Percentiles rank a stretch among this genome's conserved stretches.
Evolutionary conservation across 2,888 invertebrate genomes (phyloP).

Genomic region (Ormyrus nitidulus): DNA sequence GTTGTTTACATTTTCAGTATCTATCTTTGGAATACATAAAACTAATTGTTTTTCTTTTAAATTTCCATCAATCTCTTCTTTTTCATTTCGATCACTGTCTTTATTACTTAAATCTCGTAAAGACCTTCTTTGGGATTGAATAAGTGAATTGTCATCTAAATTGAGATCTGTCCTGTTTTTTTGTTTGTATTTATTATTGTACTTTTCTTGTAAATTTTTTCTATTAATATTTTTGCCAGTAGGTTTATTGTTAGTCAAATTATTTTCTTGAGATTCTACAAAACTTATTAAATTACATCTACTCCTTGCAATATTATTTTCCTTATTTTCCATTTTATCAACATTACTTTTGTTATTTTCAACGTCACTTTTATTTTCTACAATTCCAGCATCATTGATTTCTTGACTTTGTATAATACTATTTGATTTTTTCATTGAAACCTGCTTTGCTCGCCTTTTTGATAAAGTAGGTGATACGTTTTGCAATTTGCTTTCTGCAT

Average conservation of each 20-base stretch:
- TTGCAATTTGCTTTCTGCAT: not conserved
- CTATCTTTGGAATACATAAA: slow-evolving; percentile 11
- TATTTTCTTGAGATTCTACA: not conserved
- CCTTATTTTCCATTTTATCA: slow-evolving; percentile 3
- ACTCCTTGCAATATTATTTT: no score
- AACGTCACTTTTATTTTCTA: not conserved
- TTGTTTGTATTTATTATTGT: no score
- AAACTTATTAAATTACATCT: no score
- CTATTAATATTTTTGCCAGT: not conserved
- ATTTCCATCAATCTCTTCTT: not conserved
- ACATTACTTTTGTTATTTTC: not conserved
- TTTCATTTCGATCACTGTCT: not conserved
- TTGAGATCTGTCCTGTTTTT: no score
- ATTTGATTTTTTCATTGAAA: not conserved
- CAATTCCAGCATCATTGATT: slow-evolving; percentile 1
- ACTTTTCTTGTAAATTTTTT: not conserved
- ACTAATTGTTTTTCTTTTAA: not conserved
- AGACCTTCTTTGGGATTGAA: no score
- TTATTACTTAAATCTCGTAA: not conserved
- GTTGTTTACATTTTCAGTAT: slow-evolving; percentile 3
- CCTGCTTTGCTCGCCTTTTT: not conserved
- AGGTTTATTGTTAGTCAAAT: not conserved
- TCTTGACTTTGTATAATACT: not conserved
- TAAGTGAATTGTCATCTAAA: no score
- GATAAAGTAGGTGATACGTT: not conserved